Conservation (phyloP, 2,113 vertebrate species). For the Uropsilus gracilis region DNA sequence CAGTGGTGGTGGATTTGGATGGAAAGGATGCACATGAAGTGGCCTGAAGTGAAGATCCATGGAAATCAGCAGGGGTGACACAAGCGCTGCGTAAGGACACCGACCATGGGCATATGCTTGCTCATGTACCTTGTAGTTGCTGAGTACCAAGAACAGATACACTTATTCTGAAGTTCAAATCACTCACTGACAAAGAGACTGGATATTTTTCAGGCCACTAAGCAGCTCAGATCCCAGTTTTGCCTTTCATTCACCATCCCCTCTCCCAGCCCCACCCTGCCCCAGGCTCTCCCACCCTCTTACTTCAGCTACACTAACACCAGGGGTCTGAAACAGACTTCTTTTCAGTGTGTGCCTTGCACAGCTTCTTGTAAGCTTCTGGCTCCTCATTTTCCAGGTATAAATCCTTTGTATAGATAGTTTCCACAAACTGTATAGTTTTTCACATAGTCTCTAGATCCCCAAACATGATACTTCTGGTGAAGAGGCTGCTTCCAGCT, state of each 20-base stretch:
- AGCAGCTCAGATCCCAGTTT: not conserved
- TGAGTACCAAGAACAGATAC: no score
- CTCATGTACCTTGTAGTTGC: no score
- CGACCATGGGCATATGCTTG: no score
- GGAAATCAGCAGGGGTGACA: no score
- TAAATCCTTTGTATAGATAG: not conserved
- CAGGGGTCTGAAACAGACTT: not conserved
- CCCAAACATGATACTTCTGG: not conserved
- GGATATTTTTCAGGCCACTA: not conserved
- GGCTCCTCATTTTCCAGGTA: not conserved
- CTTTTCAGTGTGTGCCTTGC: not conserved
- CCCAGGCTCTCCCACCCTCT: no score
- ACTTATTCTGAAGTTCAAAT: not conserved
- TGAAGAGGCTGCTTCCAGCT: not conserved
- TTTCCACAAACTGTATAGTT: not conserved
- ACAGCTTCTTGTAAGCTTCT: not conserved
- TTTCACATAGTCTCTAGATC: not conserved
- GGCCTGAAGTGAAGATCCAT: no score
- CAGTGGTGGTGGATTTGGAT: no score
- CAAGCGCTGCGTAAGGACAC: no score
- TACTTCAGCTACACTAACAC: not conserved
- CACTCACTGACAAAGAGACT: not conserved
- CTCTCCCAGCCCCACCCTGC: not conserved
- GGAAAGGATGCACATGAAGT: no score
- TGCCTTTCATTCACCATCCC: not conserved